Evolutionary conservation across 2,888 invertebrate species (phyloP), one percentile per base, ranked within the genome.

Genomic region (Malthinus seriepunctatus): DNA sequence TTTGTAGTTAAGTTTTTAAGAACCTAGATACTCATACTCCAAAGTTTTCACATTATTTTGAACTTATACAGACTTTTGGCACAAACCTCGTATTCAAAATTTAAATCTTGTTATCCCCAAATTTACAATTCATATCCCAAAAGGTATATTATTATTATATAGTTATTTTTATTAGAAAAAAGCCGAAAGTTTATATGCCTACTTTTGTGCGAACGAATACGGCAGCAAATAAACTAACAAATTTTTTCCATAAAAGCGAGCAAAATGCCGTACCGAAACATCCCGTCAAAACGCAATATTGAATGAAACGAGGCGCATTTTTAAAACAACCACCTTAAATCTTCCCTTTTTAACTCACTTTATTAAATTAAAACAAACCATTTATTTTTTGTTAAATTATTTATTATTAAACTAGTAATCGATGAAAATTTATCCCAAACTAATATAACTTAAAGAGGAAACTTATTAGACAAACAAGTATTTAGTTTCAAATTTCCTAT

Each of bases 291-390:
- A 57, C 49, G 59, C 48, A 54, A 59, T 59, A 59, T 59, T 54
- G 59, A 59, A 59, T 54, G 59, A 54, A 59, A 59, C 50, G 59
- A 59, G n/a, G n/a, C 59, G 53, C 49, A 50, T 59, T 53, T 59
- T 50, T 50, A 59, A 59, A 53, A 59, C 46, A 49, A 57, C 49
- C 53, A 44, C 39, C 59, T 47, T 49, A 59, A 54, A 59, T 59
- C 54, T 54, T n/a, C n/a, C n/a, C n/a, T 59, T 38, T 52, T 50
- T 54, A 42, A 50, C 53, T 50, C 59, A 54, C 53, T 53, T 59
- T 59, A 59, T 59, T 54, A 54, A 59, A 59, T 59, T 59, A 59
- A 52, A 42, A 53, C 52, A 58, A 54, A 59, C 49, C 49, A 50
- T 49, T 45, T 45, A 54, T 38, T 33, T 56, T 56, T 56, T 51